Percentiles rank a stretch among this genome's conserved stretches.
These are phyloP conservation scores for Ctenosaura bakeri DNA, from an alignment of 2,797 vertebrate genomes.

Conservation along the genomic window DNA sequence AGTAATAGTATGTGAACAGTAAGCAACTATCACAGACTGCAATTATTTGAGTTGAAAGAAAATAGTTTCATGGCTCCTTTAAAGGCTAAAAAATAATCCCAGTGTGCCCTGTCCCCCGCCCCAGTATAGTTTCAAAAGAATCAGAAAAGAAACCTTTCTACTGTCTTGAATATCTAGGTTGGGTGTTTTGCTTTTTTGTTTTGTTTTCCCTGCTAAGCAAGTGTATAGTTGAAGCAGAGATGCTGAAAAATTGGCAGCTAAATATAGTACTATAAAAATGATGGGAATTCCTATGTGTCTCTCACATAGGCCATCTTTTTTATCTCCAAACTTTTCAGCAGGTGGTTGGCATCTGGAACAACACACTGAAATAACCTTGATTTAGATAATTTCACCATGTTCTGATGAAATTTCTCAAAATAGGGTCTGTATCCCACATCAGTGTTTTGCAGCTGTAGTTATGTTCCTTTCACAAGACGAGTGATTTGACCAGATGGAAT, in stretches of 20 bases:
- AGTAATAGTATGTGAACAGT: too few relatives aligned
- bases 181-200: too few relatives aligned
- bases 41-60: background rate
- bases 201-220: background rate
- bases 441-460: constrained; percentile 20
- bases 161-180: background rate
- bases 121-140: background rate
- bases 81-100: background rate
- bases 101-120: too few relatives aligned
- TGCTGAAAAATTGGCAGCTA: background rate
- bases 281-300: too few relatives aligned
- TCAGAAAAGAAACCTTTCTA: background rate
- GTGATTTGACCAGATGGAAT: background rate
- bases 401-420: constrained; percentile 11
- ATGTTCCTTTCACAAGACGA: background rate
- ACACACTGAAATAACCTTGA: constrained; percentile 24
- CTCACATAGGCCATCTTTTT: too few relatives aligned
- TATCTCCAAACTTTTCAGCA: background rate
- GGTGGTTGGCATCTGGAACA: constrained; percentile 16
- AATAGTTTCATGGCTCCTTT: background rate
- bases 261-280: constrained; percentile 14
- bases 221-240: background rate
- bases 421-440: background rate
- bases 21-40: too few relatives aligned
- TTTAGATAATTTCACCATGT: constrained; percentile 27